A percentile compares a stretch with the other conserved stretches of the same genome.
Evolutionary conservation across 1,140 invertebrate genomes (phyloP).

Genomic region (Chlorops oryzae): DNA sequence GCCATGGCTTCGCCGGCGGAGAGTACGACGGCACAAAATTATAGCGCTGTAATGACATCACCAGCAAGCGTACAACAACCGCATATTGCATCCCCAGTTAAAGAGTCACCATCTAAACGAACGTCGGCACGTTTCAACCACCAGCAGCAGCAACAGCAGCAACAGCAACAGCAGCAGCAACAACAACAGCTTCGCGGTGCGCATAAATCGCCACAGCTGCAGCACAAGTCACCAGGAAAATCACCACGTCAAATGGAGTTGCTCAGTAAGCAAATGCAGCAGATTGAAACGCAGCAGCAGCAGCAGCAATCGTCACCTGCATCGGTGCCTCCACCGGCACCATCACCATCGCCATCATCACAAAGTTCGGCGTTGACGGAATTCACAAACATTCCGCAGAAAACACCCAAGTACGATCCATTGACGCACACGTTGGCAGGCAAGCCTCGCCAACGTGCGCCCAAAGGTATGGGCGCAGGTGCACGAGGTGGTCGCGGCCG

Average conservation of each 20-base stretch:
- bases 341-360: conserved; percentile 18
- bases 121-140: conserved; percentile 20
- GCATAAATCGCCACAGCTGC: conserved; percentile 57
- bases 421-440: conserved; percentile 39
- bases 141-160: conserved; percentile 24
- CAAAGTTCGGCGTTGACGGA: conserved; percentile 18
- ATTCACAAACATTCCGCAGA: conserved; percentile 15
- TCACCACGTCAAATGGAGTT: conserved; percentile 57
- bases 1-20: conserved; percentile 33
- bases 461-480: conserved; percentile 51
- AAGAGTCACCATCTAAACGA: conserved; percentile 37
- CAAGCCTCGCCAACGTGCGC: conserved; percentile 51
- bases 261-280: conserved; percentile 16
- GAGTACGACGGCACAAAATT: too few relatives aligned
- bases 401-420: conserved; percentile 33
- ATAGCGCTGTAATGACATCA: neutral
- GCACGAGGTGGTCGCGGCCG: conserved; percentile 65
- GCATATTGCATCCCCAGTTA: conserved; percentile 15
- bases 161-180: conserved; percentile 37
- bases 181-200: conserved; percentile 18
- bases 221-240: conserved; percentile 64
- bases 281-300: conserved; percentile 8
- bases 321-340: conserved; percentile 10
- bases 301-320: conserved; percentile 16
- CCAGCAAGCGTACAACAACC: conserved; percentile 10